Conservation (phyloP, 2,888 invertebrate genomes). For the Thumatha senex region DNA sequence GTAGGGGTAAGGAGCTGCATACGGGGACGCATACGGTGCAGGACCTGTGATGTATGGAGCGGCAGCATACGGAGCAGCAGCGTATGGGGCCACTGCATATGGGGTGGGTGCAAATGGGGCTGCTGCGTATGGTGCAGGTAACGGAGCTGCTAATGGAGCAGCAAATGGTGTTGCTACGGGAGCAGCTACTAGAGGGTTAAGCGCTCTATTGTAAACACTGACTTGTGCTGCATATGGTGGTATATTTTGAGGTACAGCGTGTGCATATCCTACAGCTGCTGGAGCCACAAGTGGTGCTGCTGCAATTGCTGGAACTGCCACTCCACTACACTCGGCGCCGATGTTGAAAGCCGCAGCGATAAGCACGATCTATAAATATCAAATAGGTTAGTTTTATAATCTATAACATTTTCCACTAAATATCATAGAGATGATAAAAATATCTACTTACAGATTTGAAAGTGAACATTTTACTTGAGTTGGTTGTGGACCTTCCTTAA, state of each 20-base stretch:
- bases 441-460: slow-evolving; percentile 72
- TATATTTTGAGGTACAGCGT: slow-evolving; percentile 84
- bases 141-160: slow-evolving; percentile 43
- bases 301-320: slow-evolving; percentile 51
- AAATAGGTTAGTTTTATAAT: background rate
- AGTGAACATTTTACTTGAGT: slow-evolving; percentile 76
- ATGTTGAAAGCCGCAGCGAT: slow-evolving; percentile 67
- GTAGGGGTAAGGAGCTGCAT: slow-evolving; percentile 47
- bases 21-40: slow-evolving; percentile 36
- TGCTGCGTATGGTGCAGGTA: slow-evolving; percentile 30
- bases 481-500: slow-evolving; percentile 71
- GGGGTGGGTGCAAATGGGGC: slow-evolving; percentile 36
- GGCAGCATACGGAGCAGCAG: slow-evolving; percentile 30
- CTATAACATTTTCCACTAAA: background rate
- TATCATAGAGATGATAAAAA: background rate
- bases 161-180: slow-evolving; percentile 40
- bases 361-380: slow-evolving; percentile 70
- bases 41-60: slow-evolving; percentile 39
- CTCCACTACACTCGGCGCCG: slow-evolving; percentile 64
- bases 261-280: slow-evolving; percentile 82
- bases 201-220: slow-evolving; percentile 77
- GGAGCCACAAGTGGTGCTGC: slow-evolving; percentile 76
- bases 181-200: slow-evolving; percentile 66
- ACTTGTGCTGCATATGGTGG: slow-evolving; percentile 85
- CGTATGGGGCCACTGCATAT: slow-evolving; percentile 30